Evolutionary conservation across 1,140 invertebrate species (phyloP), one percentile per base, ranked within the genome.

Genomic region (Brevipalpus yothersi): DNA sequence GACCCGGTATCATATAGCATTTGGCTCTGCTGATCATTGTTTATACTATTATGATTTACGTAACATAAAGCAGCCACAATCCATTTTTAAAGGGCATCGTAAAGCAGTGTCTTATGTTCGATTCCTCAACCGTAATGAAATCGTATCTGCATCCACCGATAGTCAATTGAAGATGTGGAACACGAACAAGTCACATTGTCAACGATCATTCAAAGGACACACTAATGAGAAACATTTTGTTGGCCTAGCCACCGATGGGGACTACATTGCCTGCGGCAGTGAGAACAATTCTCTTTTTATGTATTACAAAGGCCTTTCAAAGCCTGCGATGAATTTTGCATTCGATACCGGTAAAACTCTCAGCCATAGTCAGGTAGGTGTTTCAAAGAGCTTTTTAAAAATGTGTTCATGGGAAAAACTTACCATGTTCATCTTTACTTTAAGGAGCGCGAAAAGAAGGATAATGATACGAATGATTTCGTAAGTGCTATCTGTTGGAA

Each of bases 211-310:
- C 72, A 80, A 82, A n/a, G 88, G 87, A 1, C 90, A 96, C 72
- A 78, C 83, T 1, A 96, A 96, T 72, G 91, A 95, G 70, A 95
- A 94, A 69, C 94, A 94, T 71, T 96, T 95, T 75, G 89, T 96
- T 11, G 91, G 91, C 0, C 71, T 96, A n/a, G 87, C 89, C 0
- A 92, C 88, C 0, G 86, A 94, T 73, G 89, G 88, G 3, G 83
- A 90, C 69, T 94, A 91, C 70, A 79, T 96, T 21, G 87, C 87
- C 4, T 94, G 89, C 75, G 92, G 91, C 53, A 93, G 88, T 13
- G 90, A 96, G 73, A 93, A 94, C 68, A 94, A 94, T 72, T 81
- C 88, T 1, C 72, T 95, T 2, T 94, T 90, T 71, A 76, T 95
- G 56, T 96, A 94, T 72, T 94, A 92, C 68, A 85, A 90, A 69